phyloP scores from a whole-genome alignment of 2,113 vertebrate genomes.

The Brachyistius frenatus region DNA sequence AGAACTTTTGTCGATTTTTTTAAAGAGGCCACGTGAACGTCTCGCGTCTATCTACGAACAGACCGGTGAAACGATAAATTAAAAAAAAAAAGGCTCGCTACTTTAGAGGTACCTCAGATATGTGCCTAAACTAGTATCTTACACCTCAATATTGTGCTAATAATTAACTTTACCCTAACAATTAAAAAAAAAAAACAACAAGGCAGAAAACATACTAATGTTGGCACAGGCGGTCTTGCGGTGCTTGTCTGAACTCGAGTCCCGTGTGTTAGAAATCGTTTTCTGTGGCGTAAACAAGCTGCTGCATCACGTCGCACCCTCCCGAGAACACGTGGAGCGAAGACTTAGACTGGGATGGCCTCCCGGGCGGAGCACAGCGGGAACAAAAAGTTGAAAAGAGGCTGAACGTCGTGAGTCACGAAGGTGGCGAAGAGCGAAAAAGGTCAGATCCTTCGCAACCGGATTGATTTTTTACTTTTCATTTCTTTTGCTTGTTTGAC shows the following conservation, averaged over 20 bases:
- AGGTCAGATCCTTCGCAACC: neutral
- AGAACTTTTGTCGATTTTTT: no score
- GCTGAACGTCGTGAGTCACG: neutral
- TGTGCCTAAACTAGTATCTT: no score
- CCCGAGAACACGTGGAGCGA: slow-evolving; percentile 6
- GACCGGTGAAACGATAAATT: neutral
- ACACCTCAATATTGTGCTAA: neutral
- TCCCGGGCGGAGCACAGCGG: slow-evolving; percentile 1
- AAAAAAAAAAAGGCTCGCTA: neutral
- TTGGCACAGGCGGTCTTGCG: neutral
- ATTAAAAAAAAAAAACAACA: neutral
- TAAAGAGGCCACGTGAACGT: neutral
- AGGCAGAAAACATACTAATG: neutral
- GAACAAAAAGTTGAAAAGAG: slow-evolving; percentile 1
- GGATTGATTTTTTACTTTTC: neutral
- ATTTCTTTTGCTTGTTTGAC: neutral
- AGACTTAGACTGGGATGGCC: neutral
- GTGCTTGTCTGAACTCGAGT: neutral
- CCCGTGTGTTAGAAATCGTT: neutral
- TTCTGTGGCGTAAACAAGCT: neutral
- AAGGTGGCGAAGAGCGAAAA: neutral
- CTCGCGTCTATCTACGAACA: neutral
- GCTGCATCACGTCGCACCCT: neutral
- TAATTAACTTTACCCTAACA: neutral
- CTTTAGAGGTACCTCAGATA: no score